Evolutionary conservation across 1,140 invertebrate genomes (phyloP).

Genomic region (Marisa cornuarietis): DNA sequence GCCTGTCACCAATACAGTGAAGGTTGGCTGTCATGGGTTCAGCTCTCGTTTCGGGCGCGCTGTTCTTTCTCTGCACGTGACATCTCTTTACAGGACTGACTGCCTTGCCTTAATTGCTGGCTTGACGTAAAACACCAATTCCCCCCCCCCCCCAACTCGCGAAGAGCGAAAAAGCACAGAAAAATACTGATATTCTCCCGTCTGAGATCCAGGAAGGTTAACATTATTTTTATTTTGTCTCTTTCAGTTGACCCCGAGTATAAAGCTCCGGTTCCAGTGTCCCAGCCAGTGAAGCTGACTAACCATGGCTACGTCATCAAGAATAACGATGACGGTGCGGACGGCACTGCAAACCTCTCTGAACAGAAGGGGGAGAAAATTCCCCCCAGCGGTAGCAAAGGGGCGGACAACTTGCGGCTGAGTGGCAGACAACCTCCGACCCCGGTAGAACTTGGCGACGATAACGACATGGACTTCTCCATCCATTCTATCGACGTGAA

Average conservation of each 20-base stretch:
- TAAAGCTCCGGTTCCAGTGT: background rate
- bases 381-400: background rate
- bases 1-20: too few species aligned
- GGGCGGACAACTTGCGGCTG: background rate
- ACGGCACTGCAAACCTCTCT: background rate
- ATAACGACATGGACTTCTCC: background rate
- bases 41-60: too few species aligned
- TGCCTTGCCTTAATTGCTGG: too few species aligned
- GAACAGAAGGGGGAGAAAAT: background rate
- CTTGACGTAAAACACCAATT: too few species aligned
- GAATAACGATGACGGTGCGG: constrained; percentile 1
- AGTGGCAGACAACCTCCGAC: background rate
- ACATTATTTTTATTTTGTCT: background rate
- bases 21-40: too few species aligned
- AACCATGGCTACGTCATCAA: background rate
- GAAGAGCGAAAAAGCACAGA: too few species aligned
- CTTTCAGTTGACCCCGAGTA: background rate
- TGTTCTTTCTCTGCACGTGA: too few species aligned
- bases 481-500: constrained; percentile 21
- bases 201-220: too few species aligned
- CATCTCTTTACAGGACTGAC: too few species aligned
- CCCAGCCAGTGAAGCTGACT: background rate
- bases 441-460: constrained; percentile 15
- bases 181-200: too few species aligned
- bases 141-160: too few species aligned